Base-by-base conservation (phyloP, 2,888 invertebrate genomes). In the Apamea anceps region DNA sequence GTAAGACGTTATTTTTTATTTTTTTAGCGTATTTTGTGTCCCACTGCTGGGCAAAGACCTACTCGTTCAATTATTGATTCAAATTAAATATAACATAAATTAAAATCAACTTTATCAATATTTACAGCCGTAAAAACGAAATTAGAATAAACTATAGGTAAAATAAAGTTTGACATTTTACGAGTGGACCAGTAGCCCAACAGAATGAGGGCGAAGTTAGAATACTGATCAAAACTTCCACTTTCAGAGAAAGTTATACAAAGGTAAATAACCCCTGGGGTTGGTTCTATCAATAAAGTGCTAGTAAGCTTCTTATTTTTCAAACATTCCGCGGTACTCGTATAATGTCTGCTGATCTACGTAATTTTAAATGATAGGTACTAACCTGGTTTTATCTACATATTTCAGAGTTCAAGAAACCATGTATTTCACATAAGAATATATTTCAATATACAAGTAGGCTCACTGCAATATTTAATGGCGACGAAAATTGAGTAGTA, bases 211-310 rank as follows among this genome's bases (percentile, higher is more conserved):
- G 57, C 90, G 84, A 81, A 79, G n/a, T 71, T 75, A 75, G 90
- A 89, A 89, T 89, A 85, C 75, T 80, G 88, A 89, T 88, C 71
- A 77, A 82, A 80, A 80, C 82, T 85, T 85, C 83, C 86, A 81
- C 76, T 85, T 73, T 78, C 77, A 85, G 89, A 83, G 89, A 89
- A 90, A 90, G 87, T 90, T 82, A 75, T 79, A 63, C 72, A 83
- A 82, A 90, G 88, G 87, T 88, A 79, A 85, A 87, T 84, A 81
- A 88, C 83, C 88, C 83, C 79, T 79, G 62, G 75, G 71, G 54
- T 82, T 63, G 78, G 62, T 78, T 42, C 65, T 60, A 42, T 32
- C 51, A 6, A 74, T n/a, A 81, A 68, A 67, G 5, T 48, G 15
- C 48, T 15, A 48, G 48, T 48, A 15, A 75, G 28, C 45, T 80